phyloP scores from a whole-genome alignment of 2,888 invertebrate genomes.

The Coelinius sp. region DNA sequence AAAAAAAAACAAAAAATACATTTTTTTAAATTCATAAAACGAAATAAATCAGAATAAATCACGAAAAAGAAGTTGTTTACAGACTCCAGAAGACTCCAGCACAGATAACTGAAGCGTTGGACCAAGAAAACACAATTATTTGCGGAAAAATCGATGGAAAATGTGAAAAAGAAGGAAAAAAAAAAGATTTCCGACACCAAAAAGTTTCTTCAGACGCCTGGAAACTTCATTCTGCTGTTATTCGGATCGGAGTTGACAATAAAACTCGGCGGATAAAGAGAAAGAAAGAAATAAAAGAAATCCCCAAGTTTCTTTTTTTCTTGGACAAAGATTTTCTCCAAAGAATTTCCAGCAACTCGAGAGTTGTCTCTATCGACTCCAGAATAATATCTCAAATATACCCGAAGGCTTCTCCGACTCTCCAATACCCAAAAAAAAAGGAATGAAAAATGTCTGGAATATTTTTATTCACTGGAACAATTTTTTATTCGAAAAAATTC shows the following conservation, averaged over 20 bases:
- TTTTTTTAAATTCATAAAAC: background rate
- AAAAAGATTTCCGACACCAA: conserved; percentile 41
- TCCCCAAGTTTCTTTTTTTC: background rate
- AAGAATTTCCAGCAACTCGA: background rate
- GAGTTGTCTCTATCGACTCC: conserved; percentile 14
- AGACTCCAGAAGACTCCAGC: background rate
- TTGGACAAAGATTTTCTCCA: no score
- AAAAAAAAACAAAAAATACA: background rate
- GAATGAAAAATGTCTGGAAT: background rate
- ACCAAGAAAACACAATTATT: background rate
- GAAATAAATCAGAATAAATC: background rate
- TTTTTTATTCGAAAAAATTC: background rate
- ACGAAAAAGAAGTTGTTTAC: conserved; percentile 27
- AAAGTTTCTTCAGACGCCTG: conserved; percentile 37
- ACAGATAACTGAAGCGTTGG: conserved; percentile 33
- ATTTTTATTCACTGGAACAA: background rate
- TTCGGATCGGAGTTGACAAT: conserved; percentile 35
- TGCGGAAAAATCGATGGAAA: conserved; percentile 23
- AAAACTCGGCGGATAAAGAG: conserved; percentile 20
- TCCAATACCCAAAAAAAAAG: background rate
- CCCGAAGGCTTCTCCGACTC: background rate
- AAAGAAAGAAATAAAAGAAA: conserved; percentile 4
- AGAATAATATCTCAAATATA: conserved; percentile 21
- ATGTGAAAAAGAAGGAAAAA: conserved; percentile 14
- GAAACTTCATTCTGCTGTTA: conserved; percentile 34